These are phyloP conservation scores for Eristalis tenax DNA, from an alignment of 2,888 invertebrate species.

Conservation along the genomic window DNA sequence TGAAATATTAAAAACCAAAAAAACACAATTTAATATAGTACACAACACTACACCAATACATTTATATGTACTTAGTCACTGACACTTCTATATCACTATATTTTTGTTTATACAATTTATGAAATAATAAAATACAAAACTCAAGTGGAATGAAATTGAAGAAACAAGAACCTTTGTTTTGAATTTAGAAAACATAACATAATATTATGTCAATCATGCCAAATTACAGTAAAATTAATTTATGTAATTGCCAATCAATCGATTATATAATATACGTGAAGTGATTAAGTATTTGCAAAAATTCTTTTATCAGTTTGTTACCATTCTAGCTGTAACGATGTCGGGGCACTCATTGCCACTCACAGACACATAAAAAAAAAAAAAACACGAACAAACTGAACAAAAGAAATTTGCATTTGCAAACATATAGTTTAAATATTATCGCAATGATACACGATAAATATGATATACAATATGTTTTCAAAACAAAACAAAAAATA, in stretches of 20 bases:
- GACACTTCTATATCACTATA: constrained; percentile 7
- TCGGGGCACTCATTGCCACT: too few species aligned
- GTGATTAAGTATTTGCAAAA: constrained; percentile 16
- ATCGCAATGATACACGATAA: constrained; percentile 15
- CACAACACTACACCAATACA: constrained; percentile 24
- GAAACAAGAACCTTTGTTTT: constrained; percentile 30
- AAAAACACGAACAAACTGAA: not conserved
- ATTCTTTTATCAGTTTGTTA: constrained; percentile 13
- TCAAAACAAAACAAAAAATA: constrained; percentile 18
- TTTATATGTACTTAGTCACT: constrained; percentile 9
- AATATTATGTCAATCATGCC: constrained; percentile 56
- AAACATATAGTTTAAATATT: constrained; percentile 21
- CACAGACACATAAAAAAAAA: too few species aligned
- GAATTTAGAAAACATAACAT: constrained; percentile 33
- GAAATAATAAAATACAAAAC: not conserved
- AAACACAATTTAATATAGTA: not conserved
- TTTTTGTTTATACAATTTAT: not conserved
- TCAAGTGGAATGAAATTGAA: not conserved
- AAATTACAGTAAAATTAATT: constrained; percentile 44
- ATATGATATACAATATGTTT: not conserved
- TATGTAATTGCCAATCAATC: constrained; percentile 39
- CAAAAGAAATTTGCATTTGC: constrained; percentile 17
- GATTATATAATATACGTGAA: constrained; percentile 1
- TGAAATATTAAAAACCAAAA: not conserved
- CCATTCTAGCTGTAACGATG: not conserved